These are phyloP conservation scores for Vesta saturnalis DNA, from an alignment of 2,888 invertebrate genomes.

Conservation along the genomic window DNA sequence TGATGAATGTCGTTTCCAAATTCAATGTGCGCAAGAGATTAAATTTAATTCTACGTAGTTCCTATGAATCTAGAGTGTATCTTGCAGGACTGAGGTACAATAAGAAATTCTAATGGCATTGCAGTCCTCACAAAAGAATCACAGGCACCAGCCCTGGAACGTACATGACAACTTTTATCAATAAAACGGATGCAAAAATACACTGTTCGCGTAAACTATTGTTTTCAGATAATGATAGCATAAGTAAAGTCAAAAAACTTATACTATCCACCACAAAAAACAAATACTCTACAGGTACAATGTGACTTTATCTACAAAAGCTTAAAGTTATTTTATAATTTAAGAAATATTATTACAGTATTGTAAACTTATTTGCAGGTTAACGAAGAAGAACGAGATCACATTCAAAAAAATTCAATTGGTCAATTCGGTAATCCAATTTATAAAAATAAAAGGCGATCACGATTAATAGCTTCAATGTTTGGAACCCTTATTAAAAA, in stretches of 20 bases:
- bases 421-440: too few species aligned
- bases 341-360: slow-evolving; percentile 8
- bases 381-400: too few species aligned
- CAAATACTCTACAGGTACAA: not conserved
- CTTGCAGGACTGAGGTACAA: too few species aligned
- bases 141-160: slow-evolving; percentile 1
- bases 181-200: not conserved
- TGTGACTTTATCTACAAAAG: not conserved
- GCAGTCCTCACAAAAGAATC: too few species aligned
- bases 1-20: too few species aligned
- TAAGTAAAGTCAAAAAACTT: not conserved
- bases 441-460: too few species aligned
- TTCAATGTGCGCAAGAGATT: too few species aligned
- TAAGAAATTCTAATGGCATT: too few species aligned
- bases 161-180: not conserved
- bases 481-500: slow-evolving; percentile 17
- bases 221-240: not conserved
- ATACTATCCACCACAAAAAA: not conserved
- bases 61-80: too few species aligned
- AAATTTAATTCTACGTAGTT: too few species aligned
- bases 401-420: slow-evolving; percentile 9
- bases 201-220: not conserved
- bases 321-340: too few species aligned
- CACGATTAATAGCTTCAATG: too few species aligned
- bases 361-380: slow-evolving; percentile 9